Percentiles rank a stretch among this genome's conserved stretches.
Evolutionary conservation across 2,888 invertebrate species (phyloP).

Genomic region (Syrphus vitripennis): DNA sequence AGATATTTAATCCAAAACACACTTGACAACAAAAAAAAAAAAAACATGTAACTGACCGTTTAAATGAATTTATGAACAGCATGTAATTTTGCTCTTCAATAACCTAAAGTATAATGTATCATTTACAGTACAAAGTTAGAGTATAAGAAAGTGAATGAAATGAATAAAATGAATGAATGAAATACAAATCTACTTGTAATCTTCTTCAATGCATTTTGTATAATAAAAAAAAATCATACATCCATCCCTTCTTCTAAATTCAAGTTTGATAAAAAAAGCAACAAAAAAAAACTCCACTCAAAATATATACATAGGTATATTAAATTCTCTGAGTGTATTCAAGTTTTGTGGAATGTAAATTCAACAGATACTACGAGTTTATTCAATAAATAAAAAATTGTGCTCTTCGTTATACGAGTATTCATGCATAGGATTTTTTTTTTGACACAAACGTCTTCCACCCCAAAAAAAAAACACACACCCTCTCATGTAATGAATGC

Average conservation of each 20-base stretch:
- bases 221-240: background rate
- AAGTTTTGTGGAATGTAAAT: slow-evolving; percentile 3
- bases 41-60: slow-evolving; percentile 67
- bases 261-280: background rate
- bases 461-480: slow-evolving; percentile 59
- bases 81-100: slow-evolving; percentile 57
- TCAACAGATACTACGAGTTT: slow-evolving; percentile 10
- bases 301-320: too few relatives aligned
- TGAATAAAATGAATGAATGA: slow-evolving; percentile 21
- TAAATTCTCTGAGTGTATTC: background rate
- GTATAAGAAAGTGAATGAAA: slow-evolving; percentile 9
- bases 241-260: background rate
- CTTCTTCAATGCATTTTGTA: slow-evolving; percentile 15
- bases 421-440: background rate
- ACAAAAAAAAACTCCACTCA: background rate
- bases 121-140: slow-evolving; percentile 31
- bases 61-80: slow-evolving; percentile 57
- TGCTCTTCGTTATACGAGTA: background rate
- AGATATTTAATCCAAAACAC: background rate
- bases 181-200: slow-evolving; percentile 44
- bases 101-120: slow-evolving; percentile 47
- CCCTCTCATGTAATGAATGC: slow-evolving; percentile 20
- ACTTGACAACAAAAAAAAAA: slow-evolving; percentile 14
- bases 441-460: slow-evolving; percentile 20
- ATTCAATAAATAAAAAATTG: background rate